Evolutionary conservation across 2,113 vertebrate genomes (phyloP).

Genomic region (Leucopsar rothschildi): DNA sequence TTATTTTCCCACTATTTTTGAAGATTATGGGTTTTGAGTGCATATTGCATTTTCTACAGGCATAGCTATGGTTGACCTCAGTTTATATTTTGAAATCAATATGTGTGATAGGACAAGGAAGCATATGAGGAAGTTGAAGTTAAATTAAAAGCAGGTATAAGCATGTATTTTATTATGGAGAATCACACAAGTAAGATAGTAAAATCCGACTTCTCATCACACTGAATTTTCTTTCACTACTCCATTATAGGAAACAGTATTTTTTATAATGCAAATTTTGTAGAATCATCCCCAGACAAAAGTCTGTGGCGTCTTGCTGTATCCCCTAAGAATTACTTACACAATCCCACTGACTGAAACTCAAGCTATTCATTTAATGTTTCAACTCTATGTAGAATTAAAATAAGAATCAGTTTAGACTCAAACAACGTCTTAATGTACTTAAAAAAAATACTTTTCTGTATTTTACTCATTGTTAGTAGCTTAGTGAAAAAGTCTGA

Average conservation of each 20-base stretch:
- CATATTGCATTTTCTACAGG: conserved; percentile 21
- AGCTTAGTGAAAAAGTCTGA: neutral
- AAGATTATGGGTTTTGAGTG: neutral
- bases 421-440: neutral
- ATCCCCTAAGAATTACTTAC: conserved; percentile 50
- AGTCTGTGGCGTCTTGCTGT: conserved; percentile 33
- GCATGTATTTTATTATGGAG: conserved; percentile 69
- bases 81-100: conserved; percentile 59
- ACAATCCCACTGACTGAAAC: conserved; percentile 34
- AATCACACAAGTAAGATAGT: conserved; percentile 55
- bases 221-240: conserved; percentile 61
- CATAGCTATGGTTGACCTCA: neutral
- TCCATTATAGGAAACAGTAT: conserved; percentile 43
- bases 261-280: conserved; percentile 67
- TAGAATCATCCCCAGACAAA: conserved; percentile 51
- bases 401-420: conserved; percentile 39
- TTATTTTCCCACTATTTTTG: neutral
- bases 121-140: conserved; percentile 49
- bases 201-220: conserved; percentile 66
- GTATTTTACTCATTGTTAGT: neutral
- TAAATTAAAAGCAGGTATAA: conserved; percentile 76
- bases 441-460: neutral
- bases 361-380: conserved; percentile 43
- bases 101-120: conserved; percentile 55
- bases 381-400: conserved; percentile 49